Evolutionary conservation across 92 coral and sea anemone genomes (phyloP).

Genomic region (Pocillopora grandis): DNA sequence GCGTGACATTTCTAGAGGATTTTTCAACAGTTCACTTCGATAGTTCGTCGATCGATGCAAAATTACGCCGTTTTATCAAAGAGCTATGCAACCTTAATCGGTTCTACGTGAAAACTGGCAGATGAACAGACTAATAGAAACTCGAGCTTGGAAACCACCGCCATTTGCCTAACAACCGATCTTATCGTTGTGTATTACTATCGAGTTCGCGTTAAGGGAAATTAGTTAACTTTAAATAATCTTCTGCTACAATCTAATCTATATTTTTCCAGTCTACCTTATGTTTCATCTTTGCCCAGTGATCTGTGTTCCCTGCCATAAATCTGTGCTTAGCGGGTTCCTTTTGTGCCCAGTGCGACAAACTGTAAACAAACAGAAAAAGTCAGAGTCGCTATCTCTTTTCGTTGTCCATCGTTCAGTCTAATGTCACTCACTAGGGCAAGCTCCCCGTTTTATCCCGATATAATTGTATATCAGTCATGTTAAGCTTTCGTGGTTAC

Average conservation of each 20-base stretch:
- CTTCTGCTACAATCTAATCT: not conserved
- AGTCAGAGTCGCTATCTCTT: not conserved
- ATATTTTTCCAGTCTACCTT: conserved; percentile 51
- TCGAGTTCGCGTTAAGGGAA: not conserved
- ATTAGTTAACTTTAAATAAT: not conserved
- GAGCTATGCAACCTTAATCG: not conserved
- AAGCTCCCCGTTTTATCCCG: conserved; percentile 72
- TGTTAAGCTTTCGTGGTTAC: conserved; percentile 21
- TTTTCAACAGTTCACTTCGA: too few relatives aligned
- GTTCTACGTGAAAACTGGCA: not conserved
- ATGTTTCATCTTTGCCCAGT: conserved; percentile 98
- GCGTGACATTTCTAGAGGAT: too few relatives aligned
- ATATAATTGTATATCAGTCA: conserved; percentile 79
- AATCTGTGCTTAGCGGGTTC: conserved; percentile 80
- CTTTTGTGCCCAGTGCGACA: conserved; percentile 94
- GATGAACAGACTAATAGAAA: not conserved
- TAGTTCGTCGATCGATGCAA: too few relatives aligned
- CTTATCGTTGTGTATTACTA: not conserved
- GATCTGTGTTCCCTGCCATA: conserved; percentile 85
- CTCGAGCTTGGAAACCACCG: conserved; percentile 16
- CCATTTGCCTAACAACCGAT: conserved; percentile 13
- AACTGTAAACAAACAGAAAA: conserved; percentile 56
- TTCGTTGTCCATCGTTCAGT: not conserved
- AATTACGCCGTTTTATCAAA: not conserved
- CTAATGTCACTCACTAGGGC: conserved; percentile 62